Evolutionary conservation across 2,888 invertebrate species (phyloP), one percentile per base, ranked within the genome.

Genomic region (Callyntrura guangdongensis): DNA sequence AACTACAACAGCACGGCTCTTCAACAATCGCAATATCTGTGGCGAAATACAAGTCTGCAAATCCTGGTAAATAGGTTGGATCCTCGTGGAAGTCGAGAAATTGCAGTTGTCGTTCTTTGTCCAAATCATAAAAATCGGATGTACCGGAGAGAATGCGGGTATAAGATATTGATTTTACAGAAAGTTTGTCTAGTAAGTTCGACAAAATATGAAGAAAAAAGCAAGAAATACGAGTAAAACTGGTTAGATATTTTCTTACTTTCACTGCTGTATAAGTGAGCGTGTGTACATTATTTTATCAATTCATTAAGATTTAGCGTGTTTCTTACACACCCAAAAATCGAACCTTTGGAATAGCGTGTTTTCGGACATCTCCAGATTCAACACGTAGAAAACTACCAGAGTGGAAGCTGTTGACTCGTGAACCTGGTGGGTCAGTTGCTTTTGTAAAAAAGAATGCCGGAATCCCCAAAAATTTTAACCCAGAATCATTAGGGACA

Each of bases 41-140:
- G 3, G 83, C n/a, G 20, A 77, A 79, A 20, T 59, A 87, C 6
- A 91, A 45, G 14, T 84, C 69, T 2, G 36, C 64, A 36, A 91
- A 91, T 3, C 91, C 91, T 0, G 91, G 61, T 11, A 84, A 61
- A 22, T 88, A 87, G 25, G 84, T 69, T 1, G 82, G 88, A 61
- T 91, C 91, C 20, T 91, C 69, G 11, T 86, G 74, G 9, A 59
- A 79, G 36, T 91, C 79, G 11, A 36, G 45, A 25, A 59, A 45
- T 22, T 79, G 67, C 9, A n/a, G 17, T 14, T 56, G 27, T 6
- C 47, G 56, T 1, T 86, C 64, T 5, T 6, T 22, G 1, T 77
- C 53, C 0, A 27, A 22, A 25, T 86, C 81, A 36, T 45, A 9
- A 14, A 3, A 17, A 17, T 20, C 36, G 3, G 6, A 6, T 4